Conservation (phyloP, 2,888 invertebrate genomes). For the Gerris lacustris region DNA sequence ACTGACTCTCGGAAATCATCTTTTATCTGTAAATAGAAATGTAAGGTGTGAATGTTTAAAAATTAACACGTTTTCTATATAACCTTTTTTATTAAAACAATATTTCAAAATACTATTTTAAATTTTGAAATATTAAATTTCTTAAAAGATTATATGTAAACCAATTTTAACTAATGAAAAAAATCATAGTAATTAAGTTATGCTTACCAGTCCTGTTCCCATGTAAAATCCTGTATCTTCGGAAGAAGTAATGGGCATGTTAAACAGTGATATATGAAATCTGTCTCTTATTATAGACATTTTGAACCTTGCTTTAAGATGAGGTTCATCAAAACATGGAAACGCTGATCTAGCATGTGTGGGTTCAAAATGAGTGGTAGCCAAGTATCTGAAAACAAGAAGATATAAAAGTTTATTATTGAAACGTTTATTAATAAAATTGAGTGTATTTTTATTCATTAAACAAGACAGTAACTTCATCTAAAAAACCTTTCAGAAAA, state of each 20-base stretch:
- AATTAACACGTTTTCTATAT: not conserved
- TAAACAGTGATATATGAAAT: conserved; percentile 67
- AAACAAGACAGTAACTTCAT: conserved; percentile 4
- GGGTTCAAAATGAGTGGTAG: conserved; percentile 70
- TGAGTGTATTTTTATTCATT: conserved; percentile 34
- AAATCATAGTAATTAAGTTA: too few species aligned
- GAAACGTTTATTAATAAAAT: conserved; percentile 1
- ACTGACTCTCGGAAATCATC: conserved; percentile 69
- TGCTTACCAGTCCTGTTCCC: conserved; percentile 59
- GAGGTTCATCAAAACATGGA: conserved; percentile 75
- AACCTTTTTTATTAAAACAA: too few species aligned
- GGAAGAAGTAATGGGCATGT: conserved; percentile 65
- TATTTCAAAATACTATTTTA: too few species aligned
- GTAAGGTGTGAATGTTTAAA: not conserved
- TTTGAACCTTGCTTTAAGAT: conserved; percentile 67
- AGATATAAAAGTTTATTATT: conserved; percentile 13
- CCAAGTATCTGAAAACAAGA: conserved; percentile 47
- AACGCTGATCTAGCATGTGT: conserved; percentile 69
- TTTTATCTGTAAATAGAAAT: conserved; percentile 45
- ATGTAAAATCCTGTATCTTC: conserved; percentile 67
- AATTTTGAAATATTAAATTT: too few species aligned
- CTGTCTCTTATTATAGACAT: conserved; percentile 67
- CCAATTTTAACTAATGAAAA: too few species aligned
- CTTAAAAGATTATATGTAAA: too few species aligned
- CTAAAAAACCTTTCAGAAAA: not conserved